Conservation (phyloP, 2,797 vertebrate genomes). For the Bradypus variegatus region DNA sequence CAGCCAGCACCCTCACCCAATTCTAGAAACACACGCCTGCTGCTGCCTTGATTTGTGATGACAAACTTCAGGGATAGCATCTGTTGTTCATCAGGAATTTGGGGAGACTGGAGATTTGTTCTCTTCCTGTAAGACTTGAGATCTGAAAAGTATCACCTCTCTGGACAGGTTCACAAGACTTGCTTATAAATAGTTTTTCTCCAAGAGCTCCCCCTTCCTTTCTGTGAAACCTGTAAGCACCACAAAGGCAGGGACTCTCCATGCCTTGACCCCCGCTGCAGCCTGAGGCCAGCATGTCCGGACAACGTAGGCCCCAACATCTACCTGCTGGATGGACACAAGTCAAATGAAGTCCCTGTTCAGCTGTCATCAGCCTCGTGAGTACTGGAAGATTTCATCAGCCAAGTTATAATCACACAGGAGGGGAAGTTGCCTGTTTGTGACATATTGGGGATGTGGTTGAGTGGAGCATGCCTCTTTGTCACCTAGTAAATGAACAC, state of each 20-base stretch:
- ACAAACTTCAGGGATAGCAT: slow-evolving; percentile 43
- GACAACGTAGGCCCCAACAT: background rate
- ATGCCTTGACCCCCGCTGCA: background rate
- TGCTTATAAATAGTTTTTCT: background rate
- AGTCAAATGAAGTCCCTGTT: background rate
- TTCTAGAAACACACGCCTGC: background rate
- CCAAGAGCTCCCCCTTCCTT: background rate
- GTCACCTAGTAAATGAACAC: background rate
- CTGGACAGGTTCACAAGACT: slow-evolving; percentile 42
- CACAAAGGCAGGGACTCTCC: background rate
- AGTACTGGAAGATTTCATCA: background rate
- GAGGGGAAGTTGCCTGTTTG: background rate
- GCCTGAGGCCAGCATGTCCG: background rate
- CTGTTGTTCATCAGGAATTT: slow-evolving; percentile 56
- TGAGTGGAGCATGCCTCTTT: background rate
- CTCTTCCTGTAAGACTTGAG: slow-evolving; percentile 36
- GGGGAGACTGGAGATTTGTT: slow-evolving; percentile 47
- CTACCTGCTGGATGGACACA: background rate
- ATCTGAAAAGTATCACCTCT: slow-evolving; percentile 51
- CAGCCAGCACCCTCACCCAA: background rate
- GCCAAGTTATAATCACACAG: background rate
- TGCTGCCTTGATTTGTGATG: slow-evolving; percentile 6
- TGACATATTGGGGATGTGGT: background rate
- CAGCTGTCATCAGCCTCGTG: background rate
- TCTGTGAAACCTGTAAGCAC: background rate